Percentiles rank a stretch among this genome's conserved stretches.
Conservation (phyloP, 2,113 vertebrate genomes). For the Siniperca knerii region DNA sequence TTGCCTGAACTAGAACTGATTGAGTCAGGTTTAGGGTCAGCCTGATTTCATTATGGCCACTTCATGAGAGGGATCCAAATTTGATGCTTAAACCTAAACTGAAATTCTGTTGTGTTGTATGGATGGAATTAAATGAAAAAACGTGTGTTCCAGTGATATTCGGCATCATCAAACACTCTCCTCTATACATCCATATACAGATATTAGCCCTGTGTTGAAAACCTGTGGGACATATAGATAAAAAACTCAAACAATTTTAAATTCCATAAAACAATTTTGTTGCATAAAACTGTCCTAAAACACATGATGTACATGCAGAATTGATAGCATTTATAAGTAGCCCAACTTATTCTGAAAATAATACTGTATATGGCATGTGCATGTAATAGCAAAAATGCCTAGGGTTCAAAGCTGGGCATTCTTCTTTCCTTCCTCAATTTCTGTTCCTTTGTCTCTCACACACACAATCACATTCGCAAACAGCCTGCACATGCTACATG, state of each 20-base stretch:
- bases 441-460: not conserved
- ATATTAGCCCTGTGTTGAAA: not conserved
- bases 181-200: not conserved
- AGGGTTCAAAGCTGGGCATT: not conserved
- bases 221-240: not conserved
- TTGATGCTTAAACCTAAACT: slow-evolving; percentile 36
- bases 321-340: not conserved
- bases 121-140: slow-evolving; percentile 42
- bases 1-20: slow-evolving; percentile 51
- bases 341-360: not conserved
- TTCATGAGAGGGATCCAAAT: slow-evolving; percentile 56
- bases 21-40: slow-evolving; percentile 52
- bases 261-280: not conserved
- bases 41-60: slow-evolving; percentile 61
- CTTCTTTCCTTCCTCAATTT: slow-evolving; percentile 8
- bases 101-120: slow-evolving; percentile 20
- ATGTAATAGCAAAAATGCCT: not conserved
- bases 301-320: not conserved
- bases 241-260: not conserved
- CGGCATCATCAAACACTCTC: slow-evolving; percentile 2
- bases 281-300: not conserved
- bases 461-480: slow-evolving; percentile 18
- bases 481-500: slow-evolving; percentile 44
- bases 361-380: not conserved
- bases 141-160: slow-evolving; percentile 51